Base-by-base conservation (phyloP, 1,140 invertebrate genomes). In the Scaptomyza pallida region DNA sequence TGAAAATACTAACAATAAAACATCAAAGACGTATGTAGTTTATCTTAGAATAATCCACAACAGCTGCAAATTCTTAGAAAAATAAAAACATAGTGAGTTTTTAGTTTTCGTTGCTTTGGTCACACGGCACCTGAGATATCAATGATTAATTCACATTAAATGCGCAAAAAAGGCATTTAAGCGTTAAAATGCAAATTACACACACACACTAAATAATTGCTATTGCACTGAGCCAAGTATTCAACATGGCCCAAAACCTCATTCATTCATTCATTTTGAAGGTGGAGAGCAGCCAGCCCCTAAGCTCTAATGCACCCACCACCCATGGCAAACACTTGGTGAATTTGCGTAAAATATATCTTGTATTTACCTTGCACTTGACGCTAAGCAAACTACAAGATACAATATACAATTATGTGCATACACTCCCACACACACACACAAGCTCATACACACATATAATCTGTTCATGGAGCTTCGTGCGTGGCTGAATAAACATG, bases 321-420 rank as follows among this genome's bases (percentile, higher is more conserved):
- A 10, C 72, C 15, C 44, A 76, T 50, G 37, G 62, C 77, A 86
- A 81, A 86, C 81, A 85, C 64, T 82, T 88, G 82, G 76, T 74
- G 75, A 82, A 88, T 88, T 88, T 88, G 75, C 82, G 83, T 88
- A 89, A 88, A 88, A 88, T 88, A 88, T 88, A 88, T 88, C 75
- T 88, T 52, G 78, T 88, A 88, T 88, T 88, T 88, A 88, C 83
- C 82, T 88, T 88, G 82, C 82, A 88, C 82, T 88, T 88, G 82
- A 88, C 74, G 75, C 78, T 85, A 81, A 81, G 82, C 78, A 86
- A 86, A 86, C 81, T 88, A 70, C 67, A 47, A 70, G 60, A 71
- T 71, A 65, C 68, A 71, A 71, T 71, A 65, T 52, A 71, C 70
- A 68, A 61, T 72, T 70, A 55, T 69, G 63, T 60, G 13, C 45